Evolutionary conservation across 1,140 invertebrate species (phyloP), one percentile per base, ranked within the genome.

Genomic region (Epicauta chinensis): DNA sequence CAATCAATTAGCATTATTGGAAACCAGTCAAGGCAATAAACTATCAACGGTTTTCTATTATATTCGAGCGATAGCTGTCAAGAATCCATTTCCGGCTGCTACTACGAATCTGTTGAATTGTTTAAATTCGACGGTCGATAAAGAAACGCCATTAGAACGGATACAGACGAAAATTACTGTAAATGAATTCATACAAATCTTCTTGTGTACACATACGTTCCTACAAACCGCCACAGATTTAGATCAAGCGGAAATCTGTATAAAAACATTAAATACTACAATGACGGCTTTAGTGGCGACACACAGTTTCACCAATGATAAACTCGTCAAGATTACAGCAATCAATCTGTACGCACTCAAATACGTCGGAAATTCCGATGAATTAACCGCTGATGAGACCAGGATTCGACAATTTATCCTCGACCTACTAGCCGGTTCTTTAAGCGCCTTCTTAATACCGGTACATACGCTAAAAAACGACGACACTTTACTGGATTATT

Each of bases 41-140:
- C 75, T 93, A 48, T 82, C 83, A 30, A 87, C 87, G 2, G 84
- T 91, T 17, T 91, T 89, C 72, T 86, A 88, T 72, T 91, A 93
- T 69, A 82, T 88, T 16, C 77, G 88, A 40, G 87, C 86, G 48
- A 77, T 91, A 44, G 80, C 86, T 16, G 86, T 91, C 3, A 81
- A 84, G 60, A 84, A 87, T 69, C 88, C 87, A 10, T 92, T 92
- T 72, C 86, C 86, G 10, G 87, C 85, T 17, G 87, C 88, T 17
- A 77, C 81, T 3, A 82, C 85, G n/a, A 93, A 92, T 71, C 70
- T 92, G 12, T 75, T 82, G 16, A 76, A 78, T 56, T 83, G 81
- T 11, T 70, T 86, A 63, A 82, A 72, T 36, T 80, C 75, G 56
- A 74, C 72, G 37, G 71, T 74, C 68, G 75, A 75, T 49, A 69